Evolutionary conservation across 2,113 vertebrate genomes (phyloP).

Genomic region (Anolis sagrei): DNA sequence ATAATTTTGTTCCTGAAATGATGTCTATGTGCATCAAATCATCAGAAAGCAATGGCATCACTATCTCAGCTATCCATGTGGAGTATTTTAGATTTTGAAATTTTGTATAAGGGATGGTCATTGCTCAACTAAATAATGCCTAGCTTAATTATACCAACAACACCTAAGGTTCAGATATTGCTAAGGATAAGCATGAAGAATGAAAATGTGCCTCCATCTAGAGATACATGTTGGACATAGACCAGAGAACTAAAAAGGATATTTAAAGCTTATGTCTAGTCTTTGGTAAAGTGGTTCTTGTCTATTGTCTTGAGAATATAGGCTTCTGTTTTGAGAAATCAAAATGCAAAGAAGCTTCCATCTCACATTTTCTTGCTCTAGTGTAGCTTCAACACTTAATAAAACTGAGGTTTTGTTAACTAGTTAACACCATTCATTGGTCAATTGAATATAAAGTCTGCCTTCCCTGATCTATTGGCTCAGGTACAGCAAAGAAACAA

Average conservation of each 20-base stretch:
- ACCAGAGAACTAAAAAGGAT: neutral
- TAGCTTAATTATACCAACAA: neutral
- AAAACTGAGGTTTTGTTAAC: neutral
- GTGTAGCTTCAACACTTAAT: neutral
- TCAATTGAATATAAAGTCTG: neutral
- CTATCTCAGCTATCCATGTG: too few species aligned
- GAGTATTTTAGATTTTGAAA: too few species aligned
- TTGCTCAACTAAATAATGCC: neutral
- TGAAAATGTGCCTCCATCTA: neutral
- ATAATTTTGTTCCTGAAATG: too few species aligned
- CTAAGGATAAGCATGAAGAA: neutral
- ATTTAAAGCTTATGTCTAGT: neutral
- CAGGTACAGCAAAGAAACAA: neutral
- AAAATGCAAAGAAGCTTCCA: neutral
- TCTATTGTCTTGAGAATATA: neutral
- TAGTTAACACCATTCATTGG: conserved; percentile 2
- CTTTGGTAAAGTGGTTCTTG: neutral
- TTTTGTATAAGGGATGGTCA: too few species aligned
- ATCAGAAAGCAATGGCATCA: too few species aligned
- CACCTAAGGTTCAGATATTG: neutral
- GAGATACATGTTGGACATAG: neutral
- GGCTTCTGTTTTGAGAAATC: too few species aligned
- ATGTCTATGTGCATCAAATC: too few species aligned
- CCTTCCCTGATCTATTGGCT: neutral
- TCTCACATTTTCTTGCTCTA: neutral